Evolutionary conservation across 2,797 vertebrate species (phyloP), one percentile per base, ranked within the genome.

Genomic region (Platyrinchus mystaceus): DNA sequence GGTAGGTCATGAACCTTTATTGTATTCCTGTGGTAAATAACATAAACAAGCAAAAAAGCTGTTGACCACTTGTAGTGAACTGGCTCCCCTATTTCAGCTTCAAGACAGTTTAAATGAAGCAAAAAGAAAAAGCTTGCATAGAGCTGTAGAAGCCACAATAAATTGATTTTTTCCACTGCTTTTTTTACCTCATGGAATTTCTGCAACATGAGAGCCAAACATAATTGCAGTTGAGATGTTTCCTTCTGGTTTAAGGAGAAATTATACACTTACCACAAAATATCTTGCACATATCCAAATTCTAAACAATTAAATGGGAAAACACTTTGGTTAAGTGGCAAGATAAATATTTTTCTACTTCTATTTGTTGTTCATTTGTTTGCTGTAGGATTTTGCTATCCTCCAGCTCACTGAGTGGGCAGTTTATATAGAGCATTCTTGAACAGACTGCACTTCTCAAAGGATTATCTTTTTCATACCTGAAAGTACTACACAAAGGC

Each of bases 161-260:
- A 96, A 95, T 94, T 91, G 93, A 95, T 94, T 96, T 95, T 97
- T 96, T 86, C 79, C 89, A 94, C 76, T 86, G 82, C 58, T 88
- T 93, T 95, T 96, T 64, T 86, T 94, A 67, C 62, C 77, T 90
- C 41, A 3, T 60, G 47, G 82, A 92, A 94, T 92, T 92, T 95
- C 69, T 52, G 56, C n/a, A 87, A 87, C 0, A 0, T 49, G 41
- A 90, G 59, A 90, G 50, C 19, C 55, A 82, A 84, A 73, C 62
- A 60, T 28, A 86, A 44, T n/a, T 92, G 27, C 41, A 80, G 24
- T 9, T 53, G 30, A 80, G 56, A 53, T 60, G 70, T 91, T 81
- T 37, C 27, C 6, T 71, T 67, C 14, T 74, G 22, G 75, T 89
- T 93, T 81, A 73, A 67, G 62, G 36, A 91, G 37, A 86, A 91